These are phyloP conservation scores for Dolichallabes microphthalmus DNA, from an alignment of 2,113 vertebrate species.

Conservation along the genomic window DNA sequence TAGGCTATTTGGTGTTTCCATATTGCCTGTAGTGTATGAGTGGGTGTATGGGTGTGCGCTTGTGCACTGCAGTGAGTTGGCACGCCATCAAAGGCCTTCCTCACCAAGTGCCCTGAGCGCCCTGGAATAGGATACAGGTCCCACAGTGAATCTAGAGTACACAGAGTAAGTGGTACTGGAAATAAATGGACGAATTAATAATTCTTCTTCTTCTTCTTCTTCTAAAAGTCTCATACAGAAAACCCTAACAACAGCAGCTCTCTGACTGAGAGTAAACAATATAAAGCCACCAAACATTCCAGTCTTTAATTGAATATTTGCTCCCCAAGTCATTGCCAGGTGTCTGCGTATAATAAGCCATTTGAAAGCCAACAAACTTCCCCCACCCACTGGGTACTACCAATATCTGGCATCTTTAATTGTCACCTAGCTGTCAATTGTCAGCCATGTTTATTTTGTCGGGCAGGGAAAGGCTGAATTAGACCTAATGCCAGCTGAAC, in stretches of 20 bases:
- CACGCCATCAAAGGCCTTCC: too few relatives aligned
- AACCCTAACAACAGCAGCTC: constrained; percentile 25
- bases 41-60: too few relatives aligned
- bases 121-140: too few relatives aligned
- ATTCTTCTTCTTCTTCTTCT: neutral
- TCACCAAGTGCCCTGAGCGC: too few relatives aligned
- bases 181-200: too few relatives aligned
- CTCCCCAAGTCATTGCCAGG: constrained; percentile 51
- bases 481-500: constrained; percentile 38
- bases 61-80: too few relatives aligned
- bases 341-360: constrained; percentile 52
- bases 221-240: neutral
- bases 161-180: too few relatives aligned
- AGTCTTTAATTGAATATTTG: constrained; percentile 52
- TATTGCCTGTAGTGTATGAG: too few relatives aligned
- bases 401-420: constrained; percentile 53
- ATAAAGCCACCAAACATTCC: constrained; percentile 37
- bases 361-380: constrained; percentile 53
- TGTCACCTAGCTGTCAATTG: constrained; percentile 58
- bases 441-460: constrained; percentile 41
- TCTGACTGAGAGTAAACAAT: constrained; percentile 42
- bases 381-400: constrained; percentile 38
- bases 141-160: too few relatives aligned
- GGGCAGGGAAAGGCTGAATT: constrained; percentile 41
- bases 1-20: too few relatives aligned